phyloP scores from a whole-genome alignment of 2,888 invertebrate species.

The Hypsopygia costalis region DNA sequence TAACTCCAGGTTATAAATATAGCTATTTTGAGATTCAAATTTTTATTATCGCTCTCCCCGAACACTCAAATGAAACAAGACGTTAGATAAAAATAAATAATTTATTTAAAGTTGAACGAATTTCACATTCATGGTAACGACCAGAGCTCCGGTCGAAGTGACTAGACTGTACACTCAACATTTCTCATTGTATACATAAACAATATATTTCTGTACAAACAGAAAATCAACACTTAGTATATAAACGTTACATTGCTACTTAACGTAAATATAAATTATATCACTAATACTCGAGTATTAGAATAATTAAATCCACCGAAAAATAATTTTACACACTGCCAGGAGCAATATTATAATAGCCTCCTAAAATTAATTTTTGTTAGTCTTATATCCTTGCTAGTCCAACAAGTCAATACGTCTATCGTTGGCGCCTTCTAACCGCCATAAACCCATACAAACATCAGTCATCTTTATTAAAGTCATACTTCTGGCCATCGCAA shows the following conservation, averaged over 20 bases:
- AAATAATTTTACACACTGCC: slow-evolving; percentile 71
- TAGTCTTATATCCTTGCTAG: slow-evolving; percentile 69
- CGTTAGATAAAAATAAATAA: slow-evolving; percentile 74
- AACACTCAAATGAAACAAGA: slow-evolving; percentile 40
- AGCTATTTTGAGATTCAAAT: slow-evolving; percentile 69
- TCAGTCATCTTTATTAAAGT: slow-evolving; percentile 28
- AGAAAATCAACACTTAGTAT: slow-evolving; percentile 76
- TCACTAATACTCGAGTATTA: slow-evolving; percentile 80
- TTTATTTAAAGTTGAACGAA: slow-evolving; percentile 70
- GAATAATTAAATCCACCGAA: slow-evolving; percentile 74
- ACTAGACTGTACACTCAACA: slow-evolving; percentile 79
- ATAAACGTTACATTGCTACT: slow-evolving; percentile 71
- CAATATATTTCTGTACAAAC: slow-evolving; percentile 72
- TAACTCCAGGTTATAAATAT: slow-evolving; percentile 75
- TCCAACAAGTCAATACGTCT: slow-evolving; percentile 46
- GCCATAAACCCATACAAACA: slow-evolving; percentile 32
- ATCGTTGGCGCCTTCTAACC: slow-evolving; percentile 46
- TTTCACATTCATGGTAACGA: slow-evolving; percentile 56
- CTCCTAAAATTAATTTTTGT: slow-evolving; percentile 65
- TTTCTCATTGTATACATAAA: slow-evolving; percentile 69
- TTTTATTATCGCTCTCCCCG: slow-evolving; percentile 26
- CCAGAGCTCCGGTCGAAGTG: slow-evolving; percentile 74
- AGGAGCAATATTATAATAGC: slow-evolving; percentile 59
- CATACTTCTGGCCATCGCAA: slow-evolving; percentile 17
- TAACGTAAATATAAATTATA: slow-evolving; percentile 73